Evolutionary conservation across 2,888 invertebrate species (phyloP).

Genomic region (Prosopocoilus inquinatus): DNA sequence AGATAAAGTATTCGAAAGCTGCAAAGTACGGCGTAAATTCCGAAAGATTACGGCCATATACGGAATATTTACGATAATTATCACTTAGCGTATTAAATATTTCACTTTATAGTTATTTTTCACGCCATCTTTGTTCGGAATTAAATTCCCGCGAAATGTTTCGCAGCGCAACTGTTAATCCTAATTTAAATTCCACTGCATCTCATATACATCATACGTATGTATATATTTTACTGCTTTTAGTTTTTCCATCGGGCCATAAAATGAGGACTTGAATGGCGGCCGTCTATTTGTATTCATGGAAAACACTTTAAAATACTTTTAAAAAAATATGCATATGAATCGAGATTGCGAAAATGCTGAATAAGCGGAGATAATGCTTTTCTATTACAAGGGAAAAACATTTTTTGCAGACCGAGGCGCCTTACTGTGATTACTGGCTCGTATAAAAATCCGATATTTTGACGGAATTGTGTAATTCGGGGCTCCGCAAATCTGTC

Average conservation of each 20-base stretch:
- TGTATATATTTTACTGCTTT: conserved; percentile 1
- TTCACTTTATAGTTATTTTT: conserved; percentile 1
- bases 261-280: neutral
- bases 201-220: neutral
- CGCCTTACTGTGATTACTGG: neutral
- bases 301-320: neutral
- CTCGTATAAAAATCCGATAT: neutral
- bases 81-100: conserved; percentile 12
- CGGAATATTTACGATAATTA: conserved; percentile 16
- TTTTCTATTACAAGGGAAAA: neutral
- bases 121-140: neutral
- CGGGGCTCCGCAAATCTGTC: too few relatives aligned
- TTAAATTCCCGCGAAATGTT: neutral
- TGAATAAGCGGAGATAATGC: conserved; percentile 3
- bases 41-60: conserved; percentile 11
- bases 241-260: neutral
- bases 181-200: too few relatives aligned
- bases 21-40: conserved; percentile 16
- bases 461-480: too few relatives aligned
- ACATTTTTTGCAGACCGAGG: neutral
- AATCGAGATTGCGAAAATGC: neutral
- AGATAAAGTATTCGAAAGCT: conserved; percentile 15
- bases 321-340: conserved; percentile 3
- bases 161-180: neutral
- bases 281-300: conserved; percentile 4